Conservation (phyloP, 1,140 invertebrate species). For the Neuroterus valhalla region DNA sequence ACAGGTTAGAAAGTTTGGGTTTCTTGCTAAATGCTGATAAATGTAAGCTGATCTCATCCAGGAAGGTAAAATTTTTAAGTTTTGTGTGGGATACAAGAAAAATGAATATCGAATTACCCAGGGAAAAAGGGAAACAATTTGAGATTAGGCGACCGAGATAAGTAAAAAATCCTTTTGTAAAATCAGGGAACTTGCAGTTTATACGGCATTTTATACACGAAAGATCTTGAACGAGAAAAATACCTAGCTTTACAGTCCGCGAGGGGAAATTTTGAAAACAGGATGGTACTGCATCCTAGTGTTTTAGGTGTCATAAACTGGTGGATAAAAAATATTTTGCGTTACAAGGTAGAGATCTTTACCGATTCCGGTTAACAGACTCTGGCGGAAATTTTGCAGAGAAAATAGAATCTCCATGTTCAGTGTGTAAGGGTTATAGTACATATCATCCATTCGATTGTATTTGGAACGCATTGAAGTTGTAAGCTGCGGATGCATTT, state of each 20-base stretch:
- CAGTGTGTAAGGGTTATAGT: too few relatives aligned
- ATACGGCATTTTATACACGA: background rate
- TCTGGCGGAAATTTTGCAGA: too few relatives aligned
- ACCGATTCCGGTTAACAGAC: too few relatives aligned
- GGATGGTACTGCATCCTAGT: background rate
- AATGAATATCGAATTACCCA: background rate
- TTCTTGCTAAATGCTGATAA: slow-evolving; percentile 42
- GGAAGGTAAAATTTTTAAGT: slow-evolving; percentile 36
- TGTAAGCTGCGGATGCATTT: too few relatives aligned
- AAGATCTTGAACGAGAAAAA: slow-evolving; percentile 29
- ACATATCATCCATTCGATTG: too few relatives aligned
- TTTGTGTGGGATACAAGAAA: slow-evolving; percentile 35
- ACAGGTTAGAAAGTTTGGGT: slow-evolving; percentile 35
- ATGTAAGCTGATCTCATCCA: slow-evolving; percentile 33
- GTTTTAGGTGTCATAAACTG: slow-evolving; percentile 22
- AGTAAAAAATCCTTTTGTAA: background rate
- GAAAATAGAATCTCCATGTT: too few relatives aligned
- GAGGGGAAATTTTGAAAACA: slow-evolving; percentile 13
- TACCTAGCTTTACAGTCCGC: slow-evolving; percentile 21
- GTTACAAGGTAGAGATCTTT: slow-evolving; percentile 33
- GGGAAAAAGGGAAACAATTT: background rate
- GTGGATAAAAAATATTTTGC: slow-evolving; percentile 33
- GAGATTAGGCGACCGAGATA: background rate
- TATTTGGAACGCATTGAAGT: too few relatives aligned
- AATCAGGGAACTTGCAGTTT: slow-evolving; percentile 12